Conservation (phyloP, 23 tunicate species). For the Styela clava region DNA sequence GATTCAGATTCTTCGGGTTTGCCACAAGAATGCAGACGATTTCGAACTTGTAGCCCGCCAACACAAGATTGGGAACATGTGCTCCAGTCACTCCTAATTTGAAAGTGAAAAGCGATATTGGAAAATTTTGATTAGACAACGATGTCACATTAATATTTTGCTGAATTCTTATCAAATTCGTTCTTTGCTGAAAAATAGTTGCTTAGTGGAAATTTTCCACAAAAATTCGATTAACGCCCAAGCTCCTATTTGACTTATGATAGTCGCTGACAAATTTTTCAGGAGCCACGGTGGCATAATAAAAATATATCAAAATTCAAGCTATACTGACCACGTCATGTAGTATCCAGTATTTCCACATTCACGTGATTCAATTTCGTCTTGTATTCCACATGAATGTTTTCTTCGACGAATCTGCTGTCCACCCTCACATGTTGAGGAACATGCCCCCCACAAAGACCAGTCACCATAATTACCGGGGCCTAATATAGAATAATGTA, state of each 20-base stretch:
- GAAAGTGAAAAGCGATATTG: background rate
- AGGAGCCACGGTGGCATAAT: too few relatives aligned
- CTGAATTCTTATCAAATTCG: too few relatives aligned
- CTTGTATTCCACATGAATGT: constrained; percentile 60
- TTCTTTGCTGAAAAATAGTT: too few relatives aligned
- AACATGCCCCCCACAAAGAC: constrained; percentile 91
- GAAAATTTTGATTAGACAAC: background rate
- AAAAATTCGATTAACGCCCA: too few relatives aligned
- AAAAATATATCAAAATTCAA: too few relatives aligned
- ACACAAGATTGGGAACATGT: constrained; percentile 72
- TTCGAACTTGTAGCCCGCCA: constrained; percentile 63
- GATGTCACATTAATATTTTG: too few relatives aligned
- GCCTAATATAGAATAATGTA: constrained; percentile 40
- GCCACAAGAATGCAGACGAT: constrained; percentile 68
- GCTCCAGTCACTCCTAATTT: constrained; percentile 47
- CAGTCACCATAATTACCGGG: constrained; percentile 81
- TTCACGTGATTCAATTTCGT: constrained; percentile 34
- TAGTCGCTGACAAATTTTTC: too few relatives aligned
- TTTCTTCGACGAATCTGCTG: constrained; percentile 47
- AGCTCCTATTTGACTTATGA: too few relatives aligned
- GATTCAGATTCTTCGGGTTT: constrained; percentile 33
- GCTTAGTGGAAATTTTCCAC: too few relatives aligned
- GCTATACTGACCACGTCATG: constrained; percentile 69
- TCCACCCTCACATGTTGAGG: constrained; percentile 78
- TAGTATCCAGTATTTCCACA: constrained; percentile 67